Conservation (phyloP, 2,797 vertebrate species). For the Cirrhinus molitorella region DNA sequence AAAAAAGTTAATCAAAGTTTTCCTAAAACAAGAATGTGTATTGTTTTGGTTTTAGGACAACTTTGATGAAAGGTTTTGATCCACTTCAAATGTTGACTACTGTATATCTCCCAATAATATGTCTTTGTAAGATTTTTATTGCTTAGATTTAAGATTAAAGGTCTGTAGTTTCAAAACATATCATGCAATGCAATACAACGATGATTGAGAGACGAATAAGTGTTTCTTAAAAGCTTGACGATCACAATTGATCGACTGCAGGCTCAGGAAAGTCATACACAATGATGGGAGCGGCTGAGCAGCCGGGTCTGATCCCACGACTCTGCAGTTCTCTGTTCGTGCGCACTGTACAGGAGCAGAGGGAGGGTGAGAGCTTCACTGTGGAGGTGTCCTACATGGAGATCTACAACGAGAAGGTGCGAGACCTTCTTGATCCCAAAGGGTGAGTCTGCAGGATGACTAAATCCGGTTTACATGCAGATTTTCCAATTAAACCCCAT, state of each 20-base stretch:
- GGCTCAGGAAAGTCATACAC: constrained; percentile 92
- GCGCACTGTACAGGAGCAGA: constrained; percentile 81
- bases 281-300: constrained; percentile 89
- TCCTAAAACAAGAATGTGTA: no score
- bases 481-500: not conserved
- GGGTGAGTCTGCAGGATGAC: constrained; percentile 73
- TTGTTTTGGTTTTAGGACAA: no score
- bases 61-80: no score
- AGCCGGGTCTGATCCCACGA: constrained; percentile 87
- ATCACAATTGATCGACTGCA: constrained; percentile 56
- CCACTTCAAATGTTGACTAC: no score
- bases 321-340: constrained; percentile 89
- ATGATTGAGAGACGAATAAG: not conserved
- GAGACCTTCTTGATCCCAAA: constrained; percentile 91
- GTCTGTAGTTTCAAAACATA: not conserved
- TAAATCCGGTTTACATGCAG: not conserved
- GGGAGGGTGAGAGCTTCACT: constrained; percentile 87
- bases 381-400: constrained; percentile 92
- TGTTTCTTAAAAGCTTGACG: not conserved
- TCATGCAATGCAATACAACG: not conserved
- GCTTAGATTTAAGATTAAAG: not conserved
- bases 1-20: no score
- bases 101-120: not conserved
- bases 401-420: constrained; percentile 92
- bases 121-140: not conserved